Evolutionary conservation across 1,140 invertebrate species (phyloP).

Genomic region (Achroia grisella): DNA sequence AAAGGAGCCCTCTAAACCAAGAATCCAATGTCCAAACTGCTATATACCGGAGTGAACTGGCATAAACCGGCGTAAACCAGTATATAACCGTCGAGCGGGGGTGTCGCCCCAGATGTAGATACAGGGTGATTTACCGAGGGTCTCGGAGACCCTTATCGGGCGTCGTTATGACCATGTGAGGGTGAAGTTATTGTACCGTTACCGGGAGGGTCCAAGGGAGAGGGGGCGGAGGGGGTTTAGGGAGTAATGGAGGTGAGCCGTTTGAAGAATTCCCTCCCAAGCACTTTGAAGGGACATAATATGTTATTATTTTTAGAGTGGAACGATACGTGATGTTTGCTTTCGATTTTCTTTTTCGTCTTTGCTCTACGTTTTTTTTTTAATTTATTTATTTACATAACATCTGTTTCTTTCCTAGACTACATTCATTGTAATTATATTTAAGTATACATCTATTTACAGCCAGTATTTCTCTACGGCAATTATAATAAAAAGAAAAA

Average conservation of each 20-base stretch:
- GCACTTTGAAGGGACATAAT: slow-evolving; percentile 53
- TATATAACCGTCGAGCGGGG: slow-evolving; percentile 34
- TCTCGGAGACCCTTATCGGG: slow-evolving; percentile 62
- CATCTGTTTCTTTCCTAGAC: too few species aligned
- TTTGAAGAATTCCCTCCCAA: slow-evolving; percentile 33
- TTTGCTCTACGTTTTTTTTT: neutral
- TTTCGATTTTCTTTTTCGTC: slow-evolving; percentile 23
- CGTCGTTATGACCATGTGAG: slow-evolving; percentile 71
- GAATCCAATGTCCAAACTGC: slow-evolving; percentile 28
- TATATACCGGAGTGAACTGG: slow-evolving; percentile 9
- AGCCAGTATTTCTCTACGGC: too few species aligned
- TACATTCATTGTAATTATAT: too few species aligned
- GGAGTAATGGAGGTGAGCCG: slow-evolving; percentile 33
- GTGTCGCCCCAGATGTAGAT: slow-evolving; percentile 42
- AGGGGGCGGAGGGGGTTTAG: neutral
- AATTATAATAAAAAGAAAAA: too few species aligned
- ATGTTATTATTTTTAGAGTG: slow-evolving; percentile 37
- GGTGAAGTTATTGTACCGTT: slow-evolving; percentile 52
- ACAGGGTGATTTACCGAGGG: slow-evolving; percentile 59
- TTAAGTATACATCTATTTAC: too few species aligned
- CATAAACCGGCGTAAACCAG: neutral
- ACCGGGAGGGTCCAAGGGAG: slow-evolving; percentile 8
- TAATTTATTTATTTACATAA: too few species aligned
- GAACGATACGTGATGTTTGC: slow-evolving; percentile 18
- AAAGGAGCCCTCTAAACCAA: slow-evolving; percentile 1